Conservation (phyloP, 2,888 invertebrate genomes). For the Zele albiditarsus region DNA sequence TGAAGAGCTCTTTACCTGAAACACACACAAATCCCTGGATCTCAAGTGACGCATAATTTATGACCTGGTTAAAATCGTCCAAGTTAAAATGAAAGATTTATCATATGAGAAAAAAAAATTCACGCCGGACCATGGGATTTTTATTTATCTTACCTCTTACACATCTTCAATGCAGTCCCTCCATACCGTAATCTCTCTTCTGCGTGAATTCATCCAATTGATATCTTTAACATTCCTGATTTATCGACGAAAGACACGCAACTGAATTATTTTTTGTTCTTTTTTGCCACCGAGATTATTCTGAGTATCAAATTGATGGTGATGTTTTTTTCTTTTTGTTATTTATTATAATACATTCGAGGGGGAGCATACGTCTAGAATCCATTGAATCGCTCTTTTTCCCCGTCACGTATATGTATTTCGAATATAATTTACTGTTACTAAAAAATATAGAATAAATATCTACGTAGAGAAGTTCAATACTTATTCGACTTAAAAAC, state of each 20-base stretch:
- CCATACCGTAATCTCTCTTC: slow-evolving; percentile 30
- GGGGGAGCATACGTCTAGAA: no score
- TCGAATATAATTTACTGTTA: slow-evolving; percentile 2
- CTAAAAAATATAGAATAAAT: no score
- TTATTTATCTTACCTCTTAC: slow-evolving; percentile 46
- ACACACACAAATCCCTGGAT: slow-evolving; percentile 54
- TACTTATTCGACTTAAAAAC: no score
- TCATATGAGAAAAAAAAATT: slow-evolving; percentile 43
- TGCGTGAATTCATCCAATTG: slow-evolving; percentile 7
- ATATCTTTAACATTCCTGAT: slow-evolving; percentile 43
- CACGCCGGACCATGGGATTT: slow-evolving; percentile 43
- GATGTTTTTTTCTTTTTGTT: slow-evolving; percentile 22
- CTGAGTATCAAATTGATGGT: background rate
- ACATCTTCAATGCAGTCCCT: slow-evolving; percentile 22
- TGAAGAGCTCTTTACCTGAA: slow-evolving; percentile 47
- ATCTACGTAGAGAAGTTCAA: no score
- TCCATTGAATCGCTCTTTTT: no score
- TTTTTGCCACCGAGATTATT: slow-evolving; percentile 12
- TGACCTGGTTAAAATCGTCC: slow-evolving; percentile 60
- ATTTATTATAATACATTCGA: slow-evolving; percentile 31
- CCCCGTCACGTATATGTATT: no score
- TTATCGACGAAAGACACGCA: slow-evolving; percentile 52
- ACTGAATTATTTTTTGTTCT: slow-evolving; percentile 38
- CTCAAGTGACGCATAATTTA: slow-evolving; percentile 59
- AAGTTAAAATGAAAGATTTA: slow-evolving; percentile 56